These are phyloP conservation scores for Hydropotes inermis DNA, from an alignment of 2,113 vertebrate species.

Conservation along the genomic window DNA sequence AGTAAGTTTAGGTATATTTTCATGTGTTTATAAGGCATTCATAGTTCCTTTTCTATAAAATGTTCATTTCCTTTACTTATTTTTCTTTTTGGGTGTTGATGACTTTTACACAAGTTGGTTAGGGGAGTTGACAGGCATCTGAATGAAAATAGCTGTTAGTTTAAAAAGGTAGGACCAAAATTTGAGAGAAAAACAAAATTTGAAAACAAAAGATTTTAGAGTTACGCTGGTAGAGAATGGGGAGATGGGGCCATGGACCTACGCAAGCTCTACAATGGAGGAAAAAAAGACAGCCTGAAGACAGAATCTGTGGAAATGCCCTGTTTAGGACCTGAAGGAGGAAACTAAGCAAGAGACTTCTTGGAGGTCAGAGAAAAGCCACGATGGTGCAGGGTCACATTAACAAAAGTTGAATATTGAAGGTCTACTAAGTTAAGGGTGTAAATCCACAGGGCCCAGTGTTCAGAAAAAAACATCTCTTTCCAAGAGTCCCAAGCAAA, in stretches of 20 bases:
- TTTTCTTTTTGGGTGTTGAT: background rate
- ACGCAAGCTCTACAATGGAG: background rate
- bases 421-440: background rate
- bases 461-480: background rate
- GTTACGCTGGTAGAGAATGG: background rate
- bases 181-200: background rate
- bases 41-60: background rate
- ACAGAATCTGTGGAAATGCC: background rate
- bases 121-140: background rate
- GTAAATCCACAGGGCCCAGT: background rate
- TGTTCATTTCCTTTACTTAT: background rate
- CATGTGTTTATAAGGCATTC: background rate
- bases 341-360: background rate
- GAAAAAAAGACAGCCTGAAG: background rate
- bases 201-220: background rate
- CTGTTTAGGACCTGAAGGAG: background rate
- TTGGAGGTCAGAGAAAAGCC: background rate
- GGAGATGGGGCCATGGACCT: background rate
- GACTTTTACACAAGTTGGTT: background rate
- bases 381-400: too few species aligned
- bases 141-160: background rate
- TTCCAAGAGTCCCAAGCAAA: background rate
- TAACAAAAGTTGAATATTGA: background rate
- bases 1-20: background rate
- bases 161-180: background rate